A percentile compares a stretch with the other conserved stretches of the same genome.
Evolutionary conservation across 2,888 invertebrate genomes (phyloP).

Genomic region (Temnothorax unifasciatus): DNA sequence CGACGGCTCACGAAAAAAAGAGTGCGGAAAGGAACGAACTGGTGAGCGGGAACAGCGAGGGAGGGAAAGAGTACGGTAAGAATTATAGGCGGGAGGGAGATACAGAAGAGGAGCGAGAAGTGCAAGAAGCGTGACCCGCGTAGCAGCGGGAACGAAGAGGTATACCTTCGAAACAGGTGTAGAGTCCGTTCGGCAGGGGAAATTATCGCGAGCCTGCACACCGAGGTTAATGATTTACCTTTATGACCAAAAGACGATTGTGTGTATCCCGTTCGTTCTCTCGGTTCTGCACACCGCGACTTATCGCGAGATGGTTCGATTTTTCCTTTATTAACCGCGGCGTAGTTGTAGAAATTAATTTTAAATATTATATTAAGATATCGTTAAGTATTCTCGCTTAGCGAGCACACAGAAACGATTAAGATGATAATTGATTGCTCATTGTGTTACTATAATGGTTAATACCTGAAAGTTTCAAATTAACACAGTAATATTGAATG

Average conservation of each 20-base stretch:
- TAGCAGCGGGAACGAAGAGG: conserved; percentile 70
- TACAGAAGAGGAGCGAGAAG: conserved; percentile 31
- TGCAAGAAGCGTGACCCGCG: conserved; percentile 65
- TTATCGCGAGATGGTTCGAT: conserved; percentile 25
- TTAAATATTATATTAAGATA: not conserved
- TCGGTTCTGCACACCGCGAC: conserved; percentile 37
- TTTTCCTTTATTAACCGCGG: conserved; percentile 22
- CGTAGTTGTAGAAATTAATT: conserved; percentile 14
- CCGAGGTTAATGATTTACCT: conserved; percentile 76
- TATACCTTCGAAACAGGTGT: conserved; percentile 73
- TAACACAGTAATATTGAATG: not conserved
- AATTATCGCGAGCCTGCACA: conserved; percentile 60
- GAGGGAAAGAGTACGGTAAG: conserved; percentile 4
- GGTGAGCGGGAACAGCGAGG: conserved; percentile 17
- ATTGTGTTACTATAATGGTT: not conserved
- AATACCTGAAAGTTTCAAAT: not conserved
- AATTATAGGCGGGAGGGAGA: conserved; percentile 26
- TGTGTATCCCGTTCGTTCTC: conserved; percentile 50
- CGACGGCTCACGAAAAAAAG: conserved; percentile 42
- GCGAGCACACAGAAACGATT: not conserved
- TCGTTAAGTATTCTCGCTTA: not conserved
- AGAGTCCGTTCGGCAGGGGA: conserved; percentile 54
- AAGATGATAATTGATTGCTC: not conserved
- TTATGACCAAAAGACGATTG: conserved; percentile 68
- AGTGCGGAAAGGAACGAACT: conserved; percentile 24